A percentile compares a stretch with the other conserved stretches of the same genome.
Evolutionary conservation across 2,888 invertebrate genomes (phyloP).

Genomic region (Epinotia nisella): DNA sequence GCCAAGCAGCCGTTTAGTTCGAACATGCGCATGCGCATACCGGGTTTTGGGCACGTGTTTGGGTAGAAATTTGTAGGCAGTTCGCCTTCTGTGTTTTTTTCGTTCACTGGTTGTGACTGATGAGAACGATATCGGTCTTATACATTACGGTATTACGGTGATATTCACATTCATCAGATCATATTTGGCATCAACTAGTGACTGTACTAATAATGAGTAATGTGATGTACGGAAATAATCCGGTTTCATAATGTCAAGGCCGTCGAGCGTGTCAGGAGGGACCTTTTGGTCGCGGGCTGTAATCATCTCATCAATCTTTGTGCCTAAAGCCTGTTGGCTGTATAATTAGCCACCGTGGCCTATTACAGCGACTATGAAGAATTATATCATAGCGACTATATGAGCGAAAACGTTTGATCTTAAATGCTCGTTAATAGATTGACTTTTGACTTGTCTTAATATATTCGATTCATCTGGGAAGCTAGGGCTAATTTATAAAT

Average conservation of each 20-base stretch:
- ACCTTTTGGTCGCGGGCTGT: constrained; percentile 1
- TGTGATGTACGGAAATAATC: constrained; percentile 23
- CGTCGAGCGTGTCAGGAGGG: constrained; percentile 3
- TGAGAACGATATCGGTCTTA: too few species aligned
- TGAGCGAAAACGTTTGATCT: background rate
- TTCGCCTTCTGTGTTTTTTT: too few species aligned
- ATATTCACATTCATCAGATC: too few species aligned
- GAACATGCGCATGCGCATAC: too few species aligned
- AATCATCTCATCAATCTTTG: constrained; percentile 23
- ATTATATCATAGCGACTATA: background rate
- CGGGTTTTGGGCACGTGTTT: too few species aligned
- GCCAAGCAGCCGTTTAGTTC: too few species aligned
- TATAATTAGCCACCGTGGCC: background rate
- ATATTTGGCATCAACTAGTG: too few species aligned
- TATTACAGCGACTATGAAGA: background rate
- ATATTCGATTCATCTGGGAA: too few species aligned
- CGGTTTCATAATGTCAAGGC: constrained; percentile 40
- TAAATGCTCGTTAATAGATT: background rate
- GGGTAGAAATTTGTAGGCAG: too few species aligned
- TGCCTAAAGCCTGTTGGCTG: constrained; percentile 2
- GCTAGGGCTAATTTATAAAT: too few species aligned
- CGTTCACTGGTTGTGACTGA: too few species aligned
- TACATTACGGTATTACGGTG: too few species aligned
- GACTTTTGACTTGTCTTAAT: background rate
- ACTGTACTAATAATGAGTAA: constrained; percentile 9